Evolutionary conservation across 2,113 vertebrate species (phyloP).

Genomic region (Platysternon megacephalum): DNA sequence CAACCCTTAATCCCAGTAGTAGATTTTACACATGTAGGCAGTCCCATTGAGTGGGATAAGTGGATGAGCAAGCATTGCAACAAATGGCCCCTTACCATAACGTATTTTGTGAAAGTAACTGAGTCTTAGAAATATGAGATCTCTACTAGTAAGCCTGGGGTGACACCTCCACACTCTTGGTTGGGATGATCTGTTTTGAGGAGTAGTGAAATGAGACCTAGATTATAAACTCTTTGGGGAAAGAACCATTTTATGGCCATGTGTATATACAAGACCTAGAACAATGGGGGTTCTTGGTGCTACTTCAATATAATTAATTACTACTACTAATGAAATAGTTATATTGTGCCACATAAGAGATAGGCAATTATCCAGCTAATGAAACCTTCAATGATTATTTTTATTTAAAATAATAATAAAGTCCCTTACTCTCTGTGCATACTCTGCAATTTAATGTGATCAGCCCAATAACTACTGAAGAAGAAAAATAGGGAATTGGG

Average conservation of each 20-base stretch:
- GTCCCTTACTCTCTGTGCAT: neutral
- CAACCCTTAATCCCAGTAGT: neutral
- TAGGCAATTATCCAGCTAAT: neutral
- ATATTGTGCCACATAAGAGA: neutral
- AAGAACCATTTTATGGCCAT: neutral
- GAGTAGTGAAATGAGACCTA: neutral
- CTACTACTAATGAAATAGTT: neutral
- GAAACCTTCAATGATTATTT: neutral
- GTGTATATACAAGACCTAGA: neutral
- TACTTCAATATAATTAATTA: neutral
- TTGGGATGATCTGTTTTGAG: fast-evolving
- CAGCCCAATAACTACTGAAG: neutral
- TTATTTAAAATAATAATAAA: neutral
- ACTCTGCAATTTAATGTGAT: neutral
- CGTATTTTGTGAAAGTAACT: neutral
- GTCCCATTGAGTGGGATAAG: fast-evolving
- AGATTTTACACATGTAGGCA: neutral
- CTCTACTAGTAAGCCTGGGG: neutral
- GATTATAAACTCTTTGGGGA: neutral
- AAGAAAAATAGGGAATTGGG: neutral
- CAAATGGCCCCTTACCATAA: neutral
- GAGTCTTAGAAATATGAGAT: fast-evolving
- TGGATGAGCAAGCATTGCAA: neutral
- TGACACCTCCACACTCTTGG: fast-evolving
- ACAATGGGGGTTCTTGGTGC: neutral